phyloP scores from a whole-genome alignment of 1,140 invertebrate genomes.

The Drosophila guanche region DNA sequence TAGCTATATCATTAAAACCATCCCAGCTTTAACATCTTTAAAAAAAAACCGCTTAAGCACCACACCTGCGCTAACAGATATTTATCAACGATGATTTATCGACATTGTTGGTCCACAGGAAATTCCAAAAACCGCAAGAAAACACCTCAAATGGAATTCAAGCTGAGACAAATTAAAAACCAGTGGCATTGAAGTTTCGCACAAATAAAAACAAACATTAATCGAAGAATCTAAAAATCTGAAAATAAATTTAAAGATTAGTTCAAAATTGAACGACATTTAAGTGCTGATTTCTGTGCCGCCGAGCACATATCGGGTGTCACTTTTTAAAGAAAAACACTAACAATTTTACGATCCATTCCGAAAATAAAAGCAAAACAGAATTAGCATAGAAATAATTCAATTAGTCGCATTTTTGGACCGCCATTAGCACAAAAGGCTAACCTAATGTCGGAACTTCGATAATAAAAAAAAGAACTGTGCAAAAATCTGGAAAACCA shows the following conservation, averaged over 20 bases:
- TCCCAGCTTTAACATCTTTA: slow-evolving; percentile 4
- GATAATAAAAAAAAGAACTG: slow-evolving; percentile 36
- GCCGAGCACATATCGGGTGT: slow-evolving; percentile 34
- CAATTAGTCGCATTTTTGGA: slow-evolving; percentile 67
- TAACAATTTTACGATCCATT: slow-evolving; percentile 54
- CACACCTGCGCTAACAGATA: slow-evolving; percentile 31
- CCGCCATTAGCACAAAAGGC: slow-evolving; percentile 52
- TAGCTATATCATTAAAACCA: background rate
- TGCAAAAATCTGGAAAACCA: slow-evolving; percentile 11
- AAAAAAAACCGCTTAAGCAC: slow-evolving; percentile 18
- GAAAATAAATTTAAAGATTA: slow-evolving; percentile 39
- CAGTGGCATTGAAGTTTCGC: slow-evolving; percentile 68
- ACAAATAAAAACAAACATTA: slow-evolving; percentile 65
- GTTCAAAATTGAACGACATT: slow-evolving; percentile 57
- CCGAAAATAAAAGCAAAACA: slow-evolving; percentile 25
- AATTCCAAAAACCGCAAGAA: slow-evolving; percentile 24
- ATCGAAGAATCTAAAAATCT: slow-evolving; percentile 38
- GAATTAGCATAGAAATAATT: slow-evolving; percentile 78
- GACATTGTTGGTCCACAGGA: slow-evolving; percentile 36
- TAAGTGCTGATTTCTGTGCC: slow-evolving; percentile 24
- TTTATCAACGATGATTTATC: slow-evolving; percentile 43
- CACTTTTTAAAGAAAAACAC: slow-evolving; percentile 50
- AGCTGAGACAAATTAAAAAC: slow-evolving; percentile 49
- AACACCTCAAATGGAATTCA: slow-evolving; percentile 49
- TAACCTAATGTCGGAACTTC: slow-evolving; percentile 47